Evolutionary conservation across 2,797 vertebrate genomes (phyloP).

Genomic region (Alca torda): DNA sequence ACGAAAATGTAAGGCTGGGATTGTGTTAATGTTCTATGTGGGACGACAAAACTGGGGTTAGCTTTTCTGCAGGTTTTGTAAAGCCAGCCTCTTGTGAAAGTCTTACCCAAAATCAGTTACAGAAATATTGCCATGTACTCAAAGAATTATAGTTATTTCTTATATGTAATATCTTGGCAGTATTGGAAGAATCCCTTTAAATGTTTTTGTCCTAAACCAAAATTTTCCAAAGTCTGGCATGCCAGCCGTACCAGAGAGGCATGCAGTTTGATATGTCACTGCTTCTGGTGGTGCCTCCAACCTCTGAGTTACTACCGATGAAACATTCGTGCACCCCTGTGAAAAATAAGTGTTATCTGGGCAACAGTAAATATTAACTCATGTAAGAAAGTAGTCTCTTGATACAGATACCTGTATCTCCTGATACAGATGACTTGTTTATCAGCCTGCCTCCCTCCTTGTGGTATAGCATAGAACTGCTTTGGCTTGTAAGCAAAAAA

Average conservation of each 20-base stretch:
- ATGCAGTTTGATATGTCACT: accelerated
- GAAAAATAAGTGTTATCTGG: neutral
- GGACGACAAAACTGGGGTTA: neutral
- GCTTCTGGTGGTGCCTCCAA: neutral
- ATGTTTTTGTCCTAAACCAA: neutral
- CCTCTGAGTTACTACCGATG: neutral
- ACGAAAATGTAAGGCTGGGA: neutral
- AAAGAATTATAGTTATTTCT: neutral
- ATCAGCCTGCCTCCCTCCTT: neutral
- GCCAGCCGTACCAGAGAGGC: neutral
- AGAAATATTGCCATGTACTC: neutral
- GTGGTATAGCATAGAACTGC: neutral
- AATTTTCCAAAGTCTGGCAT: neutral
- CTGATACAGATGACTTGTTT: neutral
- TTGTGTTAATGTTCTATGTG: neutral
- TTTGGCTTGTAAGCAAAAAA: neutral
- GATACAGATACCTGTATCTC: neutral
- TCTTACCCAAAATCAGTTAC: neutral
- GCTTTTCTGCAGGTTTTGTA: neutral
- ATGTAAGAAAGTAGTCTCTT: neutral
- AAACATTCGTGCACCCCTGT: neutral
- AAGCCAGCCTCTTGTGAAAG: neutral
- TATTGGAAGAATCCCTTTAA: neutral
- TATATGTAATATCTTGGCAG: neutral
- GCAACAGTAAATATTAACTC: neutral